These are phyloP conservation scores for Byasa hedistus DNA, from an alignment of 2,888 invertebrate genomes.

Conservation along the genomic window DNA sequence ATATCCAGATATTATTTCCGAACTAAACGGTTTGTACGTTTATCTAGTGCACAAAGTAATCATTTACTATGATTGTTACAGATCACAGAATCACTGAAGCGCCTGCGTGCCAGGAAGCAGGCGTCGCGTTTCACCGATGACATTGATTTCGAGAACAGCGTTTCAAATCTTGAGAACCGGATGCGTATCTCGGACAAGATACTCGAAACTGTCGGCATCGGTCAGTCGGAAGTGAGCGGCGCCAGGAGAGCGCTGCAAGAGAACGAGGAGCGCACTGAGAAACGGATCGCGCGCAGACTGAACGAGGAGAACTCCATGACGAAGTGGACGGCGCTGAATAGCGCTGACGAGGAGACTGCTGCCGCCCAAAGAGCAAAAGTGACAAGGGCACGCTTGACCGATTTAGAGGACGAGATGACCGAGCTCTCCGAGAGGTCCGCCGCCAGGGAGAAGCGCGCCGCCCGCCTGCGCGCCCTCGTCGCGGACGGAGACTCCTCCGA, in stretches of 20 bases:
- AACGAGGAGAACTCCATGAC: conserved; percentile 73
- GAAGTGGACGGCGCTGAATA: conserved; percentile 83
- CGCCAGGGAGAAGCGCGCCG: conserved; percentile 85
- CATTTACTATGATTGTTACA: conserved; percentile 42
- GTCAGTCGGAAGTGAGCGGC: conserved; percentile 74
- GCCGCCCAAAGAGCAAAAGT: conserved; percentile 83
- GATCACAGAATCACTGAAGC: conserved; percentile 81
- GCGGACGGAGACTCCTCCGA: conserved; percentile 78
- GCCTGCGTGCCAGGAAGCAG: conserved; percentile 81
- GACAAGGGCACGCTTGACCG: conserved; percentile 83
- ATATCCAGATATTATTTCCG: no score
- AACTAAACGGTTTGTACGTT: no score
- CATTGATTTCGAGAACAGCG: conserved; percentile 81
- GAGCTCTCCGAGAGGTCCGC: conserved; percentile 84
- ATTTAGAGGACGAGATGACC: conserved; percentile 88
- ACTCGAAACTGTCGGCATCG: conserved; percentile 82
- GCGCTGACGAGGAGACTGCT: conserved; percentile 70
- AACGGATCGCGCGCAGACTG: conserved; percentile 67
- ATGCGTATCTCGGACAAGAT: conserved; percentile 83
- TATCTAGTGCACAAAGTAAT: no score
- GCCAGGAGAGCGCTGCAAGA: conserved; percentile 71
- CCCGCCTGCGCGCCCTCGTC: conserved; percentile 84
- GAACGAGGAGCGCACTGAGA: conserved; percentile 73
- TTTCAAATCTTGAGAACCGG: conserved; percentile 78
- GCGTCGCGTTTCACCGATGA: conserved; percentile 81